phyloP scores from a whole-genome alignment of 37 sponge, comb jelly and placozoan species.

The Geodia barretti region DNA sequence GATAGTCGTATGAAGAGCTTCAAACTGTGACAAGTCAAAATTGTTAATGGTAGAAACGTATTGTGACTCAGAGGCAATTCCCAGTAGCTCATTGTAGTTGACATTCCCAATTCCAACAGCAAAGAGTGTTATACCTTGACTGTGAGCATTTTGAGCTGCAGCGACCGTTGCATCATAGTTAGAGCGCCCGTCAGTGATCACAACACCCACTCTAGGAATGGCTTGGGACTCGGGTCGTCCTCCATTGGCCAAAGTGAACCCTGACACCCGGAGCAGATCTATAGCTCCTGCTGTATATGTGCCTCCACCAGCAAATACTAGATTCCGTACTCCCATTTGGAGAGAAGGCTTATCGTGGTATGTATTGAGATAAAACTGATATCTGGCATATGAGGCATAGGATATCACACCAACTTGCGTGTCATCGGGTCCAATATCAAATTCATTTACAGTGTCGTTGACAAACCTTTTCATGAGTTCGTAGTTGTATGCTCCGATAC shows the following conservation, averaged over 20 bases:
- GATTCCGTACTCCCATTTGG: background rate
- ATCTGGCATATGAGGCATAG: background rate
- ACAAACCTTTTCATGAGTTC: conserved; percentile 13
- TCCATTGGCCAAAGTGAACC: conserved; percentile 12
- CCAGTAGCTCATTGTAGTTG: background rate
- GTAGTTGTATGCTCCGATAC: conserved; percentile 13
- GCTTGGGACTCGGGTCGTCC: background rate
- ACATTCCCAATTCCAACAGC: conserved; percentile 29
- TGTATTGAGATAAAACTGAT: conserved; percentile 8
- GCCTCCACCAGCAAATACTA: conserved; percentile 19
- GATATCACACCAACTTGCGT: conserved; percentile 12
- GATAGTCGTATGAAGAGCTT: conserved; percentile 12
- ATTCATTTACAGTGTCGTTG: conserved; percentile 2
- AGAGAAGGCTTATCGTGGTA: conserved; percentile 10
- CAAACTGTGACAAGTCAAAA: background rate
- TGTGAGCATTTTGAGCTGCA: conserved; percentile 1
- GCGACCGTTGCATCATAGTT: background rate
- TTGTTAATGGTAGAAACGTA: background rate
- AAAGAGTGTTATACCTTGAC: conserved; percentile 1
- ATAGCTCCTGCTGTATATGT: conserved; percentile 40
- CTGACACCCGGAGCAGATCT: background rate
- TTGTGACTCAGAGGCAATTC: conserved; percentile 14
- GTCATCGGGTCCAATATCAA: conserved; percentile 6
- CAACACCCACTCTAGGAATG: conserved; percentile 14
- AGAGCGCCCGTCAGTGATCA: conserved; percentile 34